A percentile compares a stretch with the other conserved stretches of the same genome.
phyloP scores from a whole-genome alignment of 2,797 vertebrate genomes.

The Margarornis squamiger region DNA sequence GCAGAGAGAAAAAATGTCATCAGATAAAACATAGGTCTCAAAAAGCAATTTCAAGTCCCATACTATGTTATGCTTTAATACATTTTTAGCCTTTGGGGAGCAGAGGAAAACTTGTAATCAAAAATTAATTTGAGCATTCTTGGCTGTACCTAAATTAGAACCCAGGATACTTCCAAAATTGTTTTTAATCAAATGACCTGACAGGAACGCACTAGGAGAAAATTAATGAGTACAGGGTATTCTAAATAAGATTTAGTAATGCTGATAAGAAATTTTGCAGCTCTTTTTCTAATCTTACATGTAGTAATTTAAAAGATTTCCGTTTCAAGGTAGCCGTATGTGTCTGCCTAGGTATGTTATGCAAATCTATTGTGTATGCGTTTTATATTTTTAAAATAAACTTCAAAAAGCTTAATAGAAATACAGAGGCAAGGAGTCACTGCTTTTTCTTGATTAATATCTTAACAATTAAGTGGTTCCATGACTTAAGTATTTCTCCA shows the following conservation, averaged over 20 bases:
- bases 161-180: constrained; percentile 10
- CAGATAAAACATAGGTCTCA: constrained; percentile 40
- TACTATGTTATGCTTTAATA: neutral
- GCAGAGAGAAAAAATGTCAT: constrained; percentile 33
- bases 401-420: neutral
- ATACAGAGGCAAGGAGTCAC: neutral
- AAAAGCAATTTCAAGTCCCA: constrained; percentile 44
- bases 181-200: constrained; percentile 38
- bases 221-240: neutral
- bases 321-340: neutral
- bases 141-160: constrained; percentile 46
- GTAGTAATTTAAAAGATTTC: neutral
- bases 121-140: constrained; percentile 48
- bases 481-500: neutral
- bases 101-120: constrained; percentile 31
- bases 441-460: neutral
- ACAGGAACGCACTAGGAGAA: constrained; percentile 1
- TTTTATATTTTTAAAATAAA: neutral
- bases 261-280: neutral
- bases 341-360: neutral
- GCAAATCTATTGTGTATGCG: neutral
- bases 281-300: neutral
- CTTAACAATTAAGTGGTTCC: neutral
- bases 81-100: constrained; percentile 11
- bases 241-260: constrained; percentile 4